Conservation (phyloP, 2,113 vertebrate species). For the Tricholaema leucomelas region DNA sequence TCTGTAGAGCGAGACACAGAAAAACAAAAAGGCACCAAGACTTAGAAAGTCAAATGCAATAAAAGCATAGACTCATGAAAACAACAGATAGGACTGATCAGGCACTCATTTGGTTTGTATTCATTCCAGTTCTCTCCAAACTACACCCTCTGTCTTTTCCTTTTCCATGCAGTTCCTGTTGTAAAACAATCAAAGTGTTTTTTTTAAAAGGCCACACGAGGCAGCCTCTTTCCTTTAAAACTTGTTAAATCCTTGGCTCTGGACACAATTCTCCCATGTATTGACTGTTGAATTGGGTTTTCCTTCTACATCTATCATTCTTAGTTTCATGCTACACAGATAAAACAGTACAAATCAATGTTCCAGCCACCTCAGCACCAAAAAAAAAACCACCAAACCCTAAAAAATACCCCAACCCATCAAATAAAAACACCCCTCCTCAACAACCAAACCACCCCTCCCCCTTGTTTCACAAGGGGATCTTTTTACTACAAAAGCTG, state of each 20-base stretch:
- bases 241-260: background rate
- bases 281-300: background rate
- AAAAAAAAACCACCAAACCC: no score
- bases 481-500: background rate
- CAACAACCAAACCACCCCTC: no score
- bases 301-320: background rate
- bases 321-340: background rate
- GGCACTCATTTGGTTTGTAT: background rate
- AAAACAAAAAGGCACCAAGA: background rate
- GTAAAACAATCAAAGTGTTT: background rate
- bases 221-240: background rate
- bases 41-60: background rate
- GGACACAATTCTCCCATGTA: rapidly evolving
- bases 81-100: background rate
- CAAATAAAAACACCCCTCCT: no score
- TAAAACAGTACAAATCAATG: background rate
- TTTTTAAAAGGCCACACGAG: background rate
- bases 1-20: background rate
- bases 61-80: background rate
- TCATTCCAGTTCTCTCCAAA: background rate
- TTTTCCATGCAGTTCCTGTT: background rate
- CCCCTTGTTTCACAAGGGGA: background rate
- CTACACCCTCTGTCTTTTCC: background rate
- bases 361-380: background rate
- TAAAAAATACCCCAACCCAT: background rate